Percentiles rank a stretch among this genome's conserved stretches.
Evolutionary conservation across 2,113 vertebrate species (phyloP).

Genomic region (western clawed frog (Xenopus tropicalis)): DNA sequence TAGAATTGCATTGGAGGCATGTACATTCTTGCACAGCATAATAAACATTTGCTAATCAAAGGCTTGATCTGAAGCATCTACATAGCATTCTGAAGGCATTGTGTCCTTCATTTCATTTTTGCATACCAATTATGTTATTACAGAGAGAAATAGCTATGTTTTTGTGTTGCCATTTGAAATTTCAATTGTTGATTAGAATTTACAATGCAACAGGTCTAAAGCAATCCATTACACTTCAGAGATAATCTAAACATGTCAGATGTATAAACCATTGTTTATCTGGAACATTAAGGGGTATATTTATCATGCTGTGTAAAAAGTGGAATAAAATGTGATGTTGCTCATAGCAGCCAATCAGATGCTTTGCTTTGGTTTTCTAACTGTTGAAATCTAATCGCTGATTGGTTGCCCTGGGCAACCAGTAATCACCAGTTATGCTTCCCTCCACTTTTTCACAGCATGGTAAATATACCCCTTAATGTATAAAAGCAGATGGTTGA

Average conservation of each 20-base stretch:
- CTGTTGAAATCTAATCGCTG: no score
- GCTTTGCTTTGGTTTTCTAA: no score
- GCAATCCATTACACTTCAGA: constrained; percentile 27
- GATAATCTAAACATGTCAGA: constrained; percentile 33
- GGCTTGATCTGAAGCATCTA: constrained; percentile 24
- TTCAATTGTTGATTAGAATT: constrained; percentile 33
- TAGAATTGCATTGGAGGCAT: constrained; percentile 13
- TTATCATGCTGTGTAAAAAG: no score
- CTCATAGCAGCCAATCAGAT: no score
- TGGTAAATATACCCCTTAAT: no score
- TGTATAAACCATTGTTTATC: constrained; percentile 20
- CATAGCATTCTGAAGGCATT: constrained; percentile 28
- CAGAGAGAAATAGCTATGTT: constrained; percentile 23
- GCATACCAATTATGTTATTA: constrained; percentile 43
- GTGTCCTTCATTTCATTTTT: constrained; percentile 26
- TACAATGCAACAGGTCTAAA: constrained; percentile 12
- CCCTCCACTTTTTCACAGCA: no score
- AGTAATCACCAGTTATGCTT: no score
- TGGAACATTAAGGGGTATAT: constrained; percentile 19
- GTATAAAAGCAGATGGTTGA: constrained; percentile 36
- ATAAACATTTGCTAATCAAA: constrained; percentile 43
- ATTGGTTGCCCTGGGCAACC: no score
- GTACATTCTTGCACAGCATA: constrained; percentile 31
- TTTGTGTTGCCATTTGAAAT: constrained; percentile 30
- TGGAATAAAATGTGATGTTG: no score